phyloP scores from a whole-genome alignment of 2,797 vertebrate genomes.

The Alcedo atthis region DNA sequence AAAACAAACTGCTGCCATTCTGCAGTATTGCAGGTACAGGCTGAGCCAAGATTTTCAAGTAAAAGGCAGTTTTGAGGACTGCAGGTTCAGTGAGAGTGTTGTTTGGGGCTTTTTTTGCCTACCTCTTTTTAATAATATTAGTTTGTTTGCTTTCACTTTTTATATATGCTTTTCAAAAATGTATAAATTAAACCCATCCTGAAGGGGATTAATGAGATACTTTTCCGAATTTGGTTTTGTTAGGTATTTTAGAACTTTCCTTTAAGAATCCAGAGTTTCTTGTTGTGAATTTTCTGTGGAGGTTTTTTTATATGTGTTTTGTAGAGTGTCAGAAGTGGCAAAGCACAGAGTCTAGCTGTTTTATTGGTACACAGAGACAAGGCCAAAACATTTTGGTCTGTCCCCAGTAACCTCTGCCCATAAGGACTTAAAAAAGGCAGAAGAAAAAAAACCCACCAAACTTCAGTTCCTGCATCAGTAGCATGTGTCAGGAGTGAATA shows the following conservation, averaged over 20 bases:
- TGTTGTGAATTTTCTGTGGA: background rate
- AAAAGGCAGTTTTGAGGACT: background rate
- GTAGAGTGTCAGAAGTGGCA: background rate
- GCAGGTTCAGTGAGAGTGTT: background rate
- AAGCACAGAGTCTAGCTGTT: background rate
- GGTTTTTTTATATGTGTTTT: background rate
- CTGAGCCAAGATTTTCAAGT: background rate
- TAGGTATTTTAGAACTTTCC: background rate
- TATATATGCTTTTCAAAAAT: background rate
- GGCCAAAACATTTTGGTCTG: background rate
- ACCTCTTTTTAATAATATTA: background rate
- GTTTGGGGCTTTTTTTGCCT: background rate
- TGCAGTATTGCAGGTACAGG: background rate
- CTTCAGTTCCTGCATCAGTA: background rate
- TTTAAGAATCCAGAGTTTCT: background rate
- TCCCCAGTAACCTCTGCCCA: background rate
- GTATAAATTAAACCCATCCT: background rate
- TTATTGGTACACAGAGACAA: background rate
- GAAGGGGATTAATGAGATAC: background rate
- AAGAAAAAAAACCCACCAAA: background rate
- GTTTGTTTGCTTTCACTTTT: background rate
- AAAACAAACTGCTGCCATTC: background rate
- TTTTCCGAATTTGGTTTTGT: background rate
- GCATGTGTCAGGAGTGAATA: background rate
- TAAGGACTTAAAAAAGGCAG: background rate